phyloP scores from a whole-genome alignment of 23 tunicate genomes.

The Halocynthia roretzi region DNA sequence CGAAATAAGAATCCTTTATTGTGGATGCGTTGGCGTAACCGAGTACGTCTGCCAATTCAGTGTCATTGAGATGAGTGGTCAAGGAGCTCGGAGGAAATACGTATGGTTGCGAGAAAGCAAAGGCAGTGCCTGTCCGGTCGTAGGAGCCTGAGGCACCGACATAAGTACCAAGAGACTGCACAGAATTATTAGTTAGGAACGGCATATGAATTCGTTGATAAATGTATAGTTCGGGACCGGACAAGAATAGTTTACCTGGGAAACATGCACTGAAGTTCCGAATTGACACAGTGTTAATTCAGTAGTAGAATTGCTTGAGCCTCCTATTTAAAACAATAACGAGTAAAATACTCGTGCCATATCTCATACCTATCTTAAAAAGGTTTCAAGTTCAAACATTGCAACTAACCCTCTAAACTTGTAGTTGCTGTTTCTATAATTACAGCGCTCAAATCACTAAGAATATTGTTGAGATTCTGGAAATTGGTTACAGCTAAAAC shows the following conservation, averaged over 20 bases:
- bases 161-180: neutral
- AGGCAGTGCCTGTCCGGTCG: slow-evolving; percentile 39
- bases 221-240: neutral
- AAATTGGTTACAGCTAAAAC: slow-evolving; percentile 22
- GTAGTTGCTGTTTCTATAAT: slow-evolving; percentile 22
- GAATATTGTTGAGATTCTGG: slow-evolving; percentile 5
- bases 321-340: neutral
- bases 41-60: slow-evolving; percentile 3
- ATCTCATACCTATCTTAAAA: neutral
- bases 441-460: slow-evolving; percentile 18
- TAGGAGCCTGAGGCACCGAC: slow-evolving; percentile 54
- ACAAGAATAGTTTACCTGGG: neutral
- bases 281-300: neutral
- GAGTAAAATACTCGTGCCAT: neutral
- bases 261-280: slow-evolving; percentile 5
- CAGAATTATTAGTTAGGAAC: neutral
- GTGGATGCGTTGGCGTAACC: neutral
- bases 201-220: neutral
- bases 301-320: neutral
- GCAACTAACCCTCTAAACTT: slow-evolving; percentile 23
- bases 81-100: neutral
- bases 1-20: slow-evolving; percentile 14
- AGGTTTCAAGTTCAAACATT: neutral
- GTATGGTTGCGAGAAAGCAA: neutral
- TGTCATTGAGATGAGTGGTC: slow-evolving; percentile 9